Percentiles rank a stretch among this genome's conserved stretches.
phyloP scores from a whole-genome alignment of 2,113 vertebrate species.

The Nesoenas mayeri region DNA sequence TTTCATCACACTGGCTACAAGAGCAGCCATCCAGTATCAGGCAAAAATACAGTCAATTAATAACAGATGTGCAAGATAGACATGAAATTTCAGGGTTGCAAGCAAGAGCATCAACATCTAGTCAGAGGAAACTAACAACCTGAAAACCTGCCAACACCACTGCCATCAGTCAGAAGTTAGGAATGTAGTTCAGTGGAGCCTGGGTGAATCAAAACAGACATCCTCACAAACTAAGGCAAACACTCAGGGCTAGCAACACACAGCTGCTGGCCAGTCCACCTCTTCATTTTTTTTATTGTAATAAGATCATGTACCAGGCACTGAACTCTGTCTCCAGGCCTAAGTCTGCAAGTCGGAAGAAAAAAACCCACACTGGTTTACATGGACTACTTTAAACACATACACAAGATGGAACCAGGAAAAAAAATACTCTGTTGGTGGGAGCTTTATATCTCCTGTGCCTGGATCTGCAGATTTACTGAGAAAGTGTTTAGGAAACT shows the following conservation, averaged over 20 bases:
- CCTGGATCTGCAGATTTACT: not conserved
- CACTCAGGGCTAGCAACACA: not conserved
- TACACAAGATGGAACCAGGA: not conserved
- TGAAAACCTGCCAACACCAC: constrained; percentile 51
- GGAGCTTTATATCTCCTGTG: not conserved
- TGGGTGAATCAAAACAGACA: not conserved
- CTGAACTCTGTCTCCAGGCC: not conserved
- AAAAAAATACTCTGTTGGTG: not conserved
- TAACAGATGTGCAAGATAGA: not conserved
- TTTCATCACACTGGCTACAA: not conserved
- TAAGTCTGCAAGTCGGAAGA: not conserved
- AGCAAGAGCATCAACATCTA: not conserved
- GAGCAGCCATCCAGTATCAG: not conserved
- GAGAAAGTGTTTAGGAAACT: not conserved
- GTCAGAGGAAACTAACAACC: not conserved
- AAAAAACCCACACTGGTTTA: not conserved
- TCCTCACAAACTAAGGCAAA: constrained; percentile 12
- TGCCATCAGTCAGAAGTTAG: constrained; percentile 41
- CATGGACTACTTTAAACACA: accelerated
- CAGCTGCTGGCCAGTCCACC: not conserved
- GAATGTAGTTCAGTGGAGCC: constrained; percentile 19
- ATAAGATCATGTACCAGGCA: not conserved
- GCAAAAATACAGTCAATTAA: not conserved
- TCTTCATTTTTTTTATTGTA: not conserved
- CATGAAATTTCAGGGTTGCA: not conserved